Evolutionary conservation across 2,888 invertebrate genomes (phyloP).

Genomic region (Zygaena filipendulae): DNA sequence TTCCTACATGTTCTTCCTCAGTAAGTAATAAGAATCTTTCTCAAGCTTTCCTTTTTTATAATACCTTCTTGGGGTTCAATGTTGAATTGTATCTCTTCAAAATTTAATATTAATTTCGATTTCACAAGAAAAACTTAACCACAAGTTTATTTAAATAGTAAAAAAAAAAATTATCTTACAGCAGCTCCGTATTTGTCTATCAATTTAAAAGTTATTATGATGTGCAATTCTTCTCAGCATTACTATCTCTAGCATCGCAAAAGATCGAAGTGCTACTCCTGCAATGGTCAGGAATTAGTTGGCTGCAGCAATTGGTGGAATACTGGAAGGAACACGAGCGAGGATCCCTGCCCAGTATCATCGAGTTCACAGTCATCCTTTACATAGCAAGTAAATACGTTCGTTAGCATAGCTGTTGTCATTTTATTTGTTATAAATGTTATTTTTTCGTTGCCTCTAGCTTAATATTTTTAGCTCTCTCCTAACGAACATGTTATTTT

Average conservation of each 20-base stretch:
- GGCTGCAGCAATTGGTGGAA: conserved; percentile 78
- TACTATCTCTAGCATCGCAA: conserved; percentile 94
- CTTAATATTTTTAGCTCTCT: no score
- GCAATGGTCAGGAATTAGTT: conserved; percentile 82
- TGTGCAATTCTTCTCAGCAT: conserved; percentile 65
- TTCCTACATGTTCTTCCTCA: conserved; percentile 94
- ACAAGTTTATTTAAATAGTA: no score
- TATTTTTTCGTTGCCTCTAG: conserved; percentile 4
- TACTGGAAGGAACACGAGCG: conserved; percentile 84
- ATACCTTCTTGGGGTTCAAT: not conserved
- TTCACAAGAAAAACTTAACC: no score
- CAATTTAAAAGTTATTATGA: not conserved
- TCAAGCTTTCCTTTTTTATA: not conserved
- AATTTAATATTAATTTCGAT: conserved; percentile 1
- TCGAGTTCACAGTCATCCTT: conserved; percentile 84
- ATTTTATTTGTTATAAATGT: conserved; percentile 1
- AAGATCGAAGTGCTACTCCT: conserved; percentile 85
- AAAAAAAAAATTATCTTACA: no score
- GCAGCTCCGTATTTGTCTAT: no score
- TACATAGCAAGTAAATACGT: conserved; percentile 85
- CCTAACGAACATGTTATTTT: no score
- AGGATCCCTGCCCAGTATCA: conserved; percentile 81
- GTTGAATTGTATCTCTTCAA: not conserved
- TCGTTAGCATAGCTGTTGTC: conserved; percentile 33
- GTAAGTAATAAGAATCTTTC: conserved; percentile 70